These are phyloP conservation scores for Beroe forskalii DNA, from an alignment of 37 sponge, comb jelly and placozoan species.

Conservation along the genomic window DNA sequence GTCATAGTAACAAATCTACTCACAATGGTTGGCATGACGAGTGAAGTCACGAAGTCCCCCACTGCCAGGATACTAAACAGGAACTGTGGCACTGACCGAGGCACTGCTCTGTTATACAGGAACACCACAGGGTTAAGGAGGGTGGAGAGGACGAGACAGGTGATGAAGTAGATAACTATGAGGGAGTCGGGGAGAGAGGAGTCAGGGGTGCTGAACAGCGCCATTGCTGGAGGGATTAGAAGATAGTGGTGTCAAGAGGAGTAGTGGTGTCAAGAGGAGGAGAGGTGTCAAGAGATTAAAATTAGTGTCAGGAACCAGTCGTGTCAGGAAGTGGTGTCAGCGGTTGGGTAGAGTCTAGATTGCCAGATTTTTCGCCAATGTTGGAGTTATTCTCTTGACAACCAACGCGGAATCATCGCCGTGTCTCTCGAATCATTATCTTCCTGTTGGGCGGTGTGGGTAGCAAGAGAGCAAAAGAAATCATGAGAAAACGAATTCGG, in stretches of 20 bases:
- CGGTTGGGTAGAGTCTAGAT: too few species aligned
- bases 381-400: too few species aligned
- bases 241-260: not conserved
- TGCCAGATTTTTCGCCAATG: too few species aligned
- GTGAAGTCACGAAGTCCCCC: not conserved
- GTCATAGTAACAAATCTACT: too few species aligned
- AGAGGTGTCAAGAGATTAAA: not conserved
- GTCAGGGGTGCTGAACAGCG: not conserved
- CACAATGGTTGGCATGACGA: constrained; percentile 9
- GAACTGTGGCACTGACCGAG: constrained; percentile 10
- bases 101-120: not conserved
- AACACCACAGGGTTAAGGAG: constrained; percentile 16
- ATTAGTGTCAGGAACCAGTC: too few species aligned
- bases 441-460: too few species aligned
- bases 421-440: too few species aligned
- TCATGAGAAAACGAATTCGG: too few species aligned
- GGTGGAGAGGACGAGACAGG: not conserved
- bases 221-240: too few species aligned
- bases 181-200: not conserved
- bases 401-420: too few species aligned
- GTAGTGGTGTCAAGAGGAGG: not conserved
- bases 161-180: not conserved
- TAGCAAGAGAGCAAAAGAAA: too few species aligned
- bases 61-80: constrained; percentile 39
- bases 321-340: too few species aligned